A percentile compares a stretch with the other conserved stretches of the same genome.
phyloP scores from a whole-genome alignment of 2,113 vertebrate genomes.

The Antechinus flavipes region DNA sequence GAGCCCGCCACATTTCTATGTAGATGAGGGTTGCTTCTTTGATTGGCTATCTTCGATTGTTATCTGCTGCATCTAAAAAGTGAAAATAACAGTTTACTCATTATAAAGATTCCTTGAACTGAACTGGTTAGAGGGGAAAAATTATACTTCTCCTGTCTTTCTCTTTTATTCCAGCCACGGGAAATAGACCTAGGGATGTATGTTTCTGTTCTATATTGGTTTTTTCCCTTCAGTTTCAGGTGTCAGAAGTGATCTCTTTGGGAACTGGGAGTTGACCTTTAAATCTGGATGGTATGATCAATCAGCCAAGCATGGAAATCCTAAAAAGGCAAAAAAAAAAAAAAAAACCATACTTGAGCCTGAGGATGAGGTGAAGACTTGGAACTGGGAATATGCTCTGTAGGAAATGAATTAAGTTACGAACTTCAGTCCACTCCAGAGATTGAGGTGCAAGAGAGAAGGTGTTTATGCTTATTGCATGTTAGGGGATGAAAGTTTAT shows the following conservation, averaged over 20 bases:
- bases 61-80: not conserved
- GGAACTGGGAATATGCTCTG: not conserved
- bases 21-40: not conserved
- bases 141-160: no score
- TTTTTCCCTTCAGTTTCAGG: not conserved
- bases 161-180: not conserved
- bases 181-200: not conserved
- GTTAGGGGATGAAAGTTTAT: not conserved
- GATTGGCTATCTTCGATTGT: not conserved
- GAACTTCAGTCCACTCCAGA: no score
- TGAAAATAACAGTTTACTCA: not conserved
- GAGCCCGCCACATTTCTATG: not conserved
- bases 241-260: not conserved
- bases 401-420: not conserved
- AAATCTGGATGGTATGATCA: not conserved
- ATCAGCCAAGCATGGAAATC: not conserved
- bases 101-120: not conserved
- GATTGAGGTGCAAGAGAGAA: not conserved
- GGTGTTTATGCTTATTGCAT: not conserved
- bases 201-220: not conserved
- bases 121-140: not conserved
- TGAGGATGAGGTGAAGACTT: not conserved
- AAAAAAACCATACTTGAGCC: not conserved
- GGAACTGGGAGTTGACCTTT: not conserved
- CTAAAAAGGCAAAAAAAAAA: not conserved